phyloP scores from a whole-genome alignment of 2,113 vertebrate species.

The Rissa tridactyla region DNA sequence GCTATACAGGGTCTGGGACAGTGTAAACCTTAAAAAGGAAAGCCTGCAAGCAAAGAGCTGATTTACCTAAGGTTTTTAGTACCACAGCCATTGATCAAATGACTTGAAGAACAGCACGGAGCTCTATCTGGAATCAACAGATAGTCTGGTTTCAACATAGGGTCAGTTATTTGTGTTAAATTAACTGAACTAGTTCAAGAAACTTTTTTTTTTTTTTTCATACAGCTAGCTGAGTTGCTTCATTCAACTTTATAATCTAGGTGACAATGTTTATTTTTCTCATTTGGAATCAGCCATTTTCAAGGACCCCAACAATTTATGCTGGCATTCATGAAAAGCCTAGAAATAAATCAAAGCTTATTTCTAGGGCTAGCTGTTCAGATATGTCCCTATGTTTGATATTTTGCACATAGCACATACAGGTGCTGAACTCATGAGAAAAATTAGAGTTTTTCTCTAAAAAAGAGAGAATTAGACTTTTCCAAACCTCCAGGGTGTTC shows the following conservation, averaged over 20 bases:
- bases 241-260: neutral
- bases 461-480: neutral
- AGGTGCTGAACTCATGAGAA: neutral
- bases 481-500: neutral
- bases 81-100: neutral
- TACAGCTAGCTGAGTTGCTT: neutral
- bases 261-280: neutral
- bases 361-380: neutral
- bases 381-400: neutral
- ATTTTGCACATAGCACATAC: neutral
- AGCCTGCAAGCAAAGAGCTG: neutral
- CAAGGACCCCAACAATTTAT: neutral
- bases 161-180: neutral
- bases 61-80: neutral
- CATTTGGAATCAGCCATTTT: neutral
- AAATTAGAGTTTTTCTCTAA: neutral
- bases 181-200: neutral
- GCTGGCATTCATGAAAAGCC: neutral
- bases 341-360: neutral
- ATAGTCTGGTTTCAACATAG: neutral
- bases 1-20: neutral
- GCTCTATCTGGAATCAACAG: neutral
- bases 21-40: neutral
- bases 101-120: neutral
- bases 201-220: rapidly evolving